A percentile compares a stretch with the other conserved stretches of the same genome.
phyloP scores from a whole-genome alignment of 2,113 vertebrate genomes.

The Catharus minimus region DNA sequence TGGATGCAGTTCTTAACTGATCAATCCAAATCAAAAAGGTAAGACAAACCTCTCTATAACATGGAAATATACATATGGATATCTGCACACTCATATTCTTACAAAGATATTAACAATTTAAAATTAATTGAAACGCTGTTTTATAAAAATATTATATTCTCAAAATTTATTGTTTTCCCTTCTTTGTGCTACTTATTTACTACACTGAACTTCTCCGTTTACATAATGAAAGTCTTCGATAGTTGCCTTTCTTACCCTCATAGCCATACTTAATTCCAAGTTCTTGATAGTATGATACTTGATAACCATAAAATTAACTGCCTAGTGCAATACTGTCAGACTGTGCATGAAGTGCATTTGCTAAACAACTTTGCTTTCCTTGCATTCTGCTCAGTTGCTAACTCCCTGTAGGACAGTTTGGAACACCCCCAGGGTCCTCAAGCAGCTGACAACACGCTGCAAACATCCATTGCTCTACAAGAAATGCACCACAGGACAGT shows the following conservation, averaged over 20 bases:
- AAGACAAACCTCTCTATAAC: not conserved
- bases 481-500: not conserved
- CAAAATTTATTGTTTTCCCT: not conserved
- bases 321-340: not conserved
- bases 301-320: not conserved
- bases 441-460: not conserved
- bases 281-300: not conserved
- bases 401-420: not conserved
- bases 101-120: not conserved
- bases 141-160: not conserved
- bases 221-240: not conserved
- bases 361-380: not conserved
- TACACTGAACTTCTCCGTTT: not conserved
- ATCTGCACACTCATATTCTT: not conserved
- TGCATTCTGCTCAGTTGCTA: not conserved
- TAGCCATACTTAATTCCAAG: not conserved
- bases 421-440: not conserved
- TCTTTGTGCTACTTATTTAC: not conserved
- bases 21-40: not conserved
- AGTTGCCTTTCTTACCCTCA: not conserved
- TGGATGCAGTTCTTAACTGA: conserved; percentile 6
- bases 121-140: not conserved
- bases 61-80: not conserved
- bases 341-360: not conserved
- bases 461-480: not conserved